These are phyloP conservation scores for Hephaestus fuliginosus DNA, from an alignment of 2,797 vertebrate species.

Conservation along the genomic window DNA sequence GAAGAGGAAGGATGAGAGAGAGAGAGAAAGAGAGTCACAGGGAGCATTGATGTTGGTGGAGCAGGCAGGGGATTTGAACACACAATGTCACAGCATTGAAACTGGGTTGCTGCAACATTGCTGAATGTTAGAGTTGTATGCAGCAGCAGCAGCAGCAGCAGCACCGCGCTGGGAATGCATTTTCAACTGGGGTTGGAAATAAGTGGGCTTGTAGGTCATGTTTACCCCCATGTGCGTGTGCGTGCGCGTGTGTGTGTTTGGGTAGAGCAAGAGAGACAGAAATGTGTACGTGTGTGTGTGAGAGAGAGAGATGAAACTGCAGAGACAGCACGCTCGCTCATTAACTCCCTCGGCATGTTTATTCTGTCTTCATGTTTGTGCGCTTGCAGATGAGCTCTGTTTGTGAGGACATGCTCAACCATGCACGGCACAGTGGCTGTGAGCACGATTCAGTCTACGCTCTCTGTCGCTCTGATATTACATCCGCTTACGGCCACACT, in stretches of 20 bases:
- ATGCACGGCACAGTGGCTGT: constrained; percentile 28
- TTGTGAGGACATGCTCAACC: constrained; percentile 47
- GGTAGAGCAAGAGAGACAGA: constrained; percentile 13
- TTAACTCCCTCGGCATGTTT: constrained; percentile 60
- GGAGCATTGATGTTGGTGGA: constrained; percentile 72
- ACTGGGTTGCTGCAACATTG: constrained; percentile 65
- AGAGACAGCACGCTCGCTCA: constrained; percentile 58
- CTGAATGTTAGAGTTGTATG: constrained; percentile 41
- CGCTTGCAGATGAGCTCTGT: constrained; percentile 51
- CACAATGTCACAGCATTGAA: constrained; percentile 57
- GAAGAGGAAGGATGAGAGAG: constrained; percentile 61
- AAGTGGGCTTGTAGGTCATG: constrained; percentile 84
- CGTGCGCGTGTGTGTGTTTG: constrained; percentile 1
- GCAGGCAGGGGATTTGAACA: constrained; percentile 70
- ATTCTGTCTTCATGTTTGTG: constrained; percentile 54
- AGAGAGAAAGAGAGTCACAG: constrained; percentile 43
- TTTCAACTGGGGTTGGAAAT: constrained; percentile 67
- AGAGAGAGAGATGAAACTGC: constrained; percentile 58
- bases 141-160: constrained; percentile 45
- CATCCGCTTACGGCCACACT: constrained; percentile 28
- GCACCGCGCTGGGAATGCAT: constrained; percentile 57
- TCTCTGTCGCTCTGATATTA: constrained; percentile 33
- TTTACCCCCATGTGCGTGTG: constrained; percentile 61
- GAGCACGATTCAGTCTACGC: constrained; percentile 29
- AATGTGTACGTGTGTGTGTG: background rate